Evolutionary conservation across 1,140 invertebrate species (phyloP).

Genomic region (Gryon sp.): DNA sequence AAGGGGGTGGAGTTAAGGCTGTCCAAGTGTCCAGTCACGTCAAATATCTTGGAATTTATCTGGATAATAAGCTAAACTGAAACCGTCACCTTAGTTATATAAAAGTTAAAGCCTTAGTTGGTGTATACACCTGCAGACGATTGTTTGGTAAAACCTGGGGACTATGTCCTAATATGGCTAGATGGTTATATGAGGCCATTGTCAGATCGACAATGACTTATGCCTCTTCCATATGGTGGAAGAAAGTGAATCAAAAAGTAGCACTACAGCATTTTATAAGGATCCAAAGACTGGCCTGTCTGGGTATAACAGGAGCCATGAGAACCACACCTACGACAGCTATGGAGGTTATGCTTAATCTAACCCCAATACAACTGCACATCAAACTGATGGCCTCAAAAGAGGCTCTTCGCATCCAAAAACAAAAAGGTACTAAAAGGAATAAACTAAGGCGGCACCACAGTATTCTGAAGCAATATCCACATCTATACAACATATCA

Average conservation of each 20-base stretch:
- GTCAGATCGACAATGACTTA: background rate
- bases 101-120: background rate
- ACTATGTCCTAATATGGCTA: background rate
- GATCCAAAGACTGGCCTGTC: background rate
- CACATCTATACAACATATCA: too few relatives aligned
- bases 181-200: background rate
- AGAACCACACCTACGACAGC: too few relatives aligned
- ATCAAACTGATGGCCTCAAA: too few relatives aligned
- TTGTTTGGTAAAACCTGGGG: background rate
- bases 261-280: background rate
- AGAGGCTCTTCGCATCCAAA: too few relatives aligned
- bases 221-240: background rate
- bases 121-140: background rate
- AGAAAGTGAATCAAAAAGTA: background rate
- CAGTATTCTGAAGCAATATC: too few relatives aligned
- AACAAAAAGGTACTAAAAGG: too few relatives aligned
- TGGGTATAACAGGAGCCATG: too few relatives aligned
- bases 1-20: background rate
- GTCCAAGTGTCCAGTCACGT: background rate
- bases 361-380: too few relatives aligned
- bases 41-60: background rate
- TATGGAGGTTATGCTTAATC: too few relatives aligned
- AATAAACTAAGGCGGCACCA: too few relatives aligned
- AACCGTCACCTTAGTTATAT: background rate
- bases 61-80: background rate